Base-by-base conservation (phyloP, 2,888 invertebrate species). In the Didymodactylos carnosus region DNA sequence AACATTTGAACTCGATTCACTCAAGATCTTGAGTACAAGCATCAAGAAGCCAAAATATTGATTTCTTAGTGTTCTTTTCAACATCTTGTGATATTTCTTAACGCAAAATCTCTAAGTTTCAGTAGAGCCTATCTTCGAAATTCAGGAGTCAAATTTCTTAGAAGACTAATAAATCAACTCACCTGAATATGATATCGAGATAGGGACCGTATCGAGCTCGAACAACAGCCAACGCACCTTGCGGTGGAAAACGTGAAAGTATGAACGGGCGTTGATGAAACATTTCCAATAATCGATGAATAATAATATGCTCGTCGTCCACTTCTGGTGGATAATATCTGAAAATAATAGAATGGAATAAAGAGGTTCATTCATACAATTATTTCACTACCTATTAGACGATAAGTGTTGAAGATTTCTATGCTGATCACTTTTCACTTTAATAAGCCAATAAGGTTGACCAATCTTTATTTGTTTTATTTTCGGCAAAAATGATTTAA, bases 261-360 rank as follows among this genome's bases (percentile, higher is more conserved):
- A 83, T 75, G 75, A 83, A 83, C 14, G 82, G 81, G 6, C 79
- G 78, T 11, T 80, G 79, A 76, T 83, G 83, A 76, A 83, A 81
- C 75, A 79, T 77, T 43, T 39, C 78, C 10, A 82, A 77, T 39
- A 82, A 75, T 14, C 79, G 77, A 73, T 81, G 80, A n/a, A 82
- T 72, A 23, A 79, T 75, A 7, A 78, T 75, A 14, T 78, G 77
- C 8, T 43, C 77, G 19, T 76, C 76, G 3, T 77, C 76, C 2
- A 78, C 75, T 4, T 72, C 46, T 6, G 81, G 80, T 27, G 82
- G 82, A 40, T 78, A 76, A 73, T 79, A 81, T 27, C 81, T 71
- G 27, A 27, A 2, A 19, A 23, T 25, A 70, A 19, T 8, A 11
- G 6, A 14, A n/a, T 70, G 14, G 3, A 7, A 39, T 46, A 19